Base-by-base conservation (phyloP, 1,140 invertebrate genomes). In the Harpegnathos saltator region DNA sequence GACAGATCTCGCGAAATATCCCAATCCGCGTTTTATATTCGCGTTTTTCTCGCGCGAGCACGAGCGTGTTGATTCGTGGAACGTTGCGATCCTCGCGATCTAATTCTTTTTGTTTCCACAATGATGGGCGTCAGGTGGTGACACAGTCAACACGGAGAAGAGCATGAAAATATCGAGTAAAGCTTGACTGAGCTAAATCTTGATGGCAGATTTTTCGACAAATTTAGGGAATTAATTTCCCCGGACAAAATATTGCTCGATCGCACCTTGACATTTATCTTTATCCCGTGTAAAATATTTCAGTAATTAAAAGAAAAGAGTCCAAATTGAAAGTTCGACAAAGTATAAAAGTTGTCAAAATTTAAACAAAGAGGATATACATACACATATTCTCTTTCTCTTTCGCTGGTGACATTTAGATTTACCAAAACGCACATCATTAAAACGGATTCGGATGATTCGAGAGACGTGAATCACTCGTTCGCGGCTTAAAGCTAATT, bases 401-500 rank as follows among this genome's bases (percentile, higher is more conserved):
- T n/a, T n/a, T n/a, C n/a, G n/a, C n/a, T n/a, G n/a, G n/a, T n/a
- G n/a, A n/a, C n/a, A n/a, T n/a, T n/a, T n/a, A n/a, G 1, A 33
- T 33, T 33, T 33, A 33, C 33, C 33, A n/a, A n/a, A n/a, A n/a
- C n/a, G 33, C 7, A 3, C 33, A 7, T 33, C 33, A 7, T 33
- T 33, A 33, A 33, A 33, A 33, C 33, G 33, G 7, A 33, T 33
- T 7, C 33, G 33, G 7, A 7, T 33, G 7, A 33, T 56, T 19
- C 0, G 9, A 52, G 59, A 75, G 11, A 59, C 38, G 17, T 71
- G 58, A 80, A 65, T 71, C 33, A 71, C 29, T 24, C 75, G 65
- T 38, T 80, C 75, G 69, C 65, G 38, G 75, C 71, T 80, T 71
- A 80, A 22, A 22, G 3, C 54, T 80, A 71, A 80, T 80, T 78